Percentiles rank a stretch among this genome's conserved stretches.
Evolutionary conservation across 2,888 invertebrate genomes (phyloP).

Genomic region (Agriotes lineatus): DNA sequence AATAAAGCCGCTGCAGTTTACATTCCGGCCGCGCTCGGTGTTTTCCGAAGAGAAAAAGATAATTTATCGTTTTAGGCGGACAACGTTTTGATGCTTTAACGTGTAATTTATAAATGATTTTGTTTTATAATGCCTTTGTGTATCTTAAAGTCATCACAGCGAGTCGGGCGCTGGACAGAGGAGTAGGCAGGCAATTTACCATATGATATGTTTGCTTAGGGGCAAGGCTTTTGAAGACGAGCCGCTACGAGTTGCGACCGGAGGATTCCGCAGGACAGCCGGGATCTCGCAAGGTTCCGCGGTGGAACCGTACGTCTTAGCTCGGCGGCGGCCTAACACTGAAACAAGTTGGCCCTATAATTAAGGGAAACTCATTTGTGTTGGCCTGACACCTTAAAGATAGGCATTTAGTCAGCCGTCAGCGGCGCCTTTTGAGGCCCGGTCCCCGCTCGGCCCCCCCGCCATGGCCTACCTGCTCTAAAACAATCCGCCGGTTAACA

Average conservation of each 20-base stretch:
- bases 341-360: slow-evolving; percentile 66
- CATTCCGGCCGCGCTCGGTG: slow-evolving; percentile 40
- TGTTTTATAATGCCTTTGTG: slow-evolving; percentile 66
- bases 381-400: slow-evolving; percentile 67
- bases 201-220: slow-evolving; percentile 67
- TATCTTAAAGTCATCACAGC: slow-evolving; percentile 64
- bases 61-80: slow-evolving; percentile 66
- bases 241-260: slow-evolving; percentile 49
- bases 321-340: slow-evolving; percentile 61
- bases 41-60: slow-evolving; percentile 59
- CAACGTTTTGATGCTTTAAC: slow-evolving; percentile 67
- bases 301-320: slow-evolving; percentile 46
- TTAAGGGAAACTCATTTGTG: slow-evolving; percentile 68
- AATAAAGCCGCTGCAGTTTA: slow-evolving; percentile 50
- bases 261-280: slow-evolving; percentile 40
- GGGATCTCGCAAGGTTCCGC: slow-evolving; percentile 36
- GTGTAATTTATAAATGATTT: slow-evolving; percentile 67
- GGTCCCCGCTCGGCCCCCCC: slow-evolving; percentile 65
- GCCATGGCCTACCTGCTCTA: slow-evolving; percentile 65
- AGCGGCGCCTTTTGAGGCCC: slow-evolving; percentile 66
- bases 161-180: slow-evolving; percentile 58
- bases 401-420: slow-evolving; percentile 68
- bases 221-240: slow-evolving; percentile 63
- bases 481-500: slow-evolving; percentile 65
- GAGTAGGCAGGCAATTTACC: slow-evolving; percentile 67